These are phyloP conservation scores for Pimpla rufipes DNA, from an alignment of 2,888 invertebrate species.

Conservation along the genomic window DNA sequence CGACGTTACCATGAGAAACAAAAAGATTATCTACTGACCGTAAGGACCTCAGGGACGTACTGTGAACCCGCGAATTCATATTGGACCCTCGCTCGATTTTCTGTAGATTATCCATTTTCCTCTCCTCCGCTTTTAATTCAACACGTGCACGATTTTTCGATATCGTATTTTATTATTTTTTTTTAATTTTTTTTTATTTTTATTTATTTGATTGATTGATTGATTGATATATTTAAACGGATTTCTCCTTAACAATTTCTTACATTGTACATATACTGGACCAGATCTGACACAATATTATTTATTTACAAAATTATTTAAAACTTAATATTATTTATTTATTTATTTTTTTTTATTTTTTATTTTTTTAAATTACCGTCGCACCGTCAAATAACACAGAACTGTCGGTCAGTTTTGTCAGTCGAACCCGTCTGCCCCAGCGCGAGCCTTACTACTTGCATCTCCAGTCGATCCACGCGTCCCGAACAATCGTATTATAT, in stretches of 20 bases:
- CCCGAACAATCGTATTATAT: not conserved
- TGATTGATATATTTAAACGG: too few species aligned
- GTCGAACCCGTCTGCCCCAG: slow-evolving; percentile 36
- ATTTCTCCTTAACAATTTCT: too few species aligned
- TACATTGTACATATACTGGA: too few species aligned
- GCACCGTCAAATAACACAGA: not conserved
- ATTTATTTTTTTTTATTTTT: too few species aligned
- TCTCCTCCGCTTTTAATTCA: not conserved
- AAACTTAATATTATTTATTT: not conserved
- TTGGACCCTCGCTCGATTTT: slow-evolving; percentile 23
- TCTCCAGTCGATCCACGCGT: slow-evolving; percentile 5
- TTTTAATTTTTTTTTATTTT: too few species aligned
- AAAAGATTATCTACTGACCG: slow-evolving; percentile 40
- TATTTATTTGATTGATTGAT: too few species aligned
- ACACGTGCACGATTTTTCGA: not conserved
- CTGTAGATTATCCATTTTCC: slow-evolving; percentile 37
- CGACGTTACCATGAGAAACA: not conserved
- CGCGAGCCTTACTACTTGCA: slow-evolving; percentile 47
- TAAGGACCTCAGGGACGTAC: slow-evolving; percentile 55
- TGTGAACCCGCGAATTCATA: slow-evolving; percentile 36
- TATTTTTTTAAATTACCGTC: not conserved
- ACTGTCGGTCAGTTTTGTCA: not conserved
- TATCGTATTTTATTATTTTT: too few species aligned
- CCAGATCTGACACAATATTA: too few species aligned
- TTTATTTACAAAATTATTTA: too few species aligned